phyloP scores from a whole-genome alignment of 2,113 vertebrate species.

The Murina feae region DNA sequence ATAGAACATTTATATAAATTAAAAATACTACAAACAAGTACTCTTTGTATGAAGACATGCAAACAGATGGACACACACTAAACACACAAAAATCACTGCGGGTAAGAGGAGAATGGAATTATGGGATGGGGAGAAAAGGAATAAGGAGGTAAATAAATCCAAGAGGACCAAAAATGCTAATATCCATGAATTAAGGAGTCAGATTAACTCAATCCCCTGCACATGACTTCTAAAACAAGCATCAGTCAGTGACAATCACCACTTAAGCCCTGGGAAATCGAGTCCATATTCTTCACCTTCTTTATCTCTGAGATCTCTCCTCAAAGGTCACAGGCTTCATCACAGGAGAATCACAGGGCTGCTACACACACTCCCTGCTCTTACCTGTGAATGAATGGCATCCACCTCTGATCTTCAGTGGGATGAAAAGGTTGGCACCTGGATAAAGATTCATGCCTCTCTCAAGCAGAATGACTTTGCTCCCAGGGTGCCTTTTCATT shows the following conservation, averaged over 20 bases:
- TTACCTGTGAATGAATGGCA: background rate
- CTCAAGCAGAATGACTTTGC: background rate
- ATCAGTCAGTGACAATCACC: background rate
- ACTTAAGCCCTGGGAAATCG: background rate
- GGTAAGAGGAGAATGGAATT: background rate
- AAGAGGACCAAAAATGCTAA: background rate
- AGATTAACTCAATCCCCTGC: background rate
- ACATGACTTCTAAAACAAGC: background rate
- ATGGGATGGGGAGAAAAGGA: background rate
- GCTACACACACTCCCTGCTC: background rate
- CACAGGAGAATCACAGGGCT: conserved; percentile 1
- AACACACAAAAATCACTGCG: background rate
- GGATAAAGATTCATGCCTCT: background rate
- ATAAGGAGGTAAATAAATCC: background rate
- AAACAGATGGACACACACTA: background rate
- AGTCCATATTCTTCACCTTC: background rate
- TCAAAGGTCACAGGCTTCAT: conserved; percentile 43
- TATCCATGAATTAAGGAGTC: background rate
- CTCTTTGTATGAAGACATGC: conserved; percentile 5
- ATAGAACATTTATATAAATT: background rate
- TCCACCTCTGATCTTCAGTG: background rate
- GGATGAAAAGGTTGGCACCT: conserved; percentile 8
- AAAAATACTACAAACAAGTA: conserved; percentile 1
- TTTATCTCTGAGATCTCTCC: background rate
- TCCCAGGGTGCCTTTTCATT: background rate